Evolutionary conservation across 2,797 vertebrate species (phyloP).

Genomic region (Jordanella pulchra): DNA sequence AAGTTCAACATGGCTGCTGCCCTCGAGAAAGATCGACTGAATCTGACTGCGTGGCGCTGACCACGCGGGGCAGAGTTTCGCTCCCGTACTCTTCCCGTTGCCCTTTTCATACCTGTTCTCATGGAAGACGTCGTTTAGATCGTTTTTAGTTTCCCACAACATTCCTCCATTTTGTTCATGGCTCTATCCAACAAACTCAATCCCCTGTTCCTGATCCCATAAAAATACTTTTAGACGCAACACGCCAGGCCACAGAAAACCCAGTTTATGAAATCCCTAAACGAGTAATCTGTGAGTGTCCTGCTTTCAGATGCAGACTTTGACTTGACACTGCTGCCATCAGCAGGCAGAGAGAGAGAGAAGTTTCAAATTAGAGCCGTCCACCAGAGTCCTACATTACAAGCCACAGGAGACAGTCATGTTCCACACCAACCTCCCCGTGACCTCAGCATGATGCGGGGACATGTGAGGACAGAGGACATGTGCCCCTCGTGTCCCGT

Average conservation of each 20-base stretch:
- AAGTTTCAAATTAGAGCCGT: conserved; percentile 1
- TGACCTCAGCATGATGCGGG: conserved; percentile 1
- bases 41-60: conserved; percentile 17
- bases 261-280: conserved; percentile 14
- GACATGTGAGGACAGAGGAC: conserved; percentile 29
- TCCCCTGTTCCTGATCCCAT: conserved; percentile 7
- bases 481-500: conserved; percentile 7
- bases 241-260: conserved; percentile 21
- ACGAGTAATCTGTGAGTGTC: conserved; percentile 52
- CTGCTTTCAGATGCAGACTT: conserved; percentile 34
- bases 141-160: background rate
- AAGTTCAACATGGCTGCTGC: conserved; percentile 72
- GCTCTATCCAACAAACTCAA: background rate
- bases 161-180: background rate
- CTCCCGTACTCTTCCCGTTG: conserved; percentile 4
- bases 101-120: background rate
- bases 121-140: background rate
- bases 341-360: conserved; percentile 29
- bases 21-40: conserved; percentile 16
- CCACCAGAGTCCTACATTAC: conserved; percentile 12
- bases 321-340: conserved; percentile 49
- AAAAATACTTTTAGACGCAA: conserved; percentile 5
- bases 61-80: conserved; percentile 6
- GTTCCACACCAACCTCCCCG: background rate
- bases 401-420: conserved; percentile 15